Evolutionary conservation across 2,113 vertebrate genomes (phyloP), one percentile per base, ranked within the genome.

Genomic region (Otis tarda): DNA sequence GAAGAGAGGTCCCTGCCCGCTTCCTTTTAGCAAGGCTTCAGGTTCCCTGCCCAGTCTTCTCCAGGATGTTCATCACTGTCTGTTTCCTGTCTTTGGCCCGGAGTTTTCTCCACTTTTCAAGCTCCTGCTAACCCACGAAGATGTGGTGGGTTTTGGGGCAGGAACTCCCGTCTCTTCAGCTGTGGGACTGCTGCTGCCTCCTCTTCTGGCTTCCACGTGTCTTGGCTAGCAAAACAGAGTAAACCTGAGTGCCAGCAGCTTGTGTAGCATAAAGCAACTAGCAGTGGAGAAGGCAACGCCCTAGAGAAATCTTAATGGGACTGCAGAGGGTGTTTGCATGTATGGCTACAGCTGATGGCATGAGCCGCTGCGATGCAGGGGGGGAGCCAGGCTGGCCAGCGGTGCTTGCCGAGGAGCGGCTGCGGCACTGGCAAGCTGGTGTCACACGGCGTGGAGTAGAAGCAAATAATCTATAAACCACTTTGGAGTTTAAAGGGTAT

Each of bases 351-450:
- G 57, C 30, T 52, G 55, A 49, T 84, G 45, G 81, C n/a, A 4
- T 6, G 59, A 65, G 33, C 64, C 1, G 3, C 25, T 78, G 87
- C 10, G 2, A 39, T 49, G 76, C 33, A 0, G 5, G 0, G 0
- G 24, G 37, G 37, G 9, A 65, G n/a, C 31, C 0, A 0, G 45
- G 28, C 39, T 9, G 11, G 41, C 30, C 6, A 2, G 22, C 55
- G 35, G 22, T 3, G 4, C 67, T 83, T 1, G 0, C n/a, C 4
- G 1, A 28, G 33, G 23, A 19, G 10, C 1, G 1, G 52, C 64
- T 37, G 22, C 0, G 6, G 53, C 33, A 52, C n/a, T 3, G 2
- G 28, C 30, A 65, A 67, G 49, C 69, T 11, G 15, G 61, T 3
- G 1, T 41, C 53, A 45, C 6, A 2, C 0, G 3, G 22, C 30